Evolutionary conservation across 1,140 invertebrate species (phyloP), one percentile per base, ranked within the genome.

Genomic region (Rhopalosiphum padi): DNA sequence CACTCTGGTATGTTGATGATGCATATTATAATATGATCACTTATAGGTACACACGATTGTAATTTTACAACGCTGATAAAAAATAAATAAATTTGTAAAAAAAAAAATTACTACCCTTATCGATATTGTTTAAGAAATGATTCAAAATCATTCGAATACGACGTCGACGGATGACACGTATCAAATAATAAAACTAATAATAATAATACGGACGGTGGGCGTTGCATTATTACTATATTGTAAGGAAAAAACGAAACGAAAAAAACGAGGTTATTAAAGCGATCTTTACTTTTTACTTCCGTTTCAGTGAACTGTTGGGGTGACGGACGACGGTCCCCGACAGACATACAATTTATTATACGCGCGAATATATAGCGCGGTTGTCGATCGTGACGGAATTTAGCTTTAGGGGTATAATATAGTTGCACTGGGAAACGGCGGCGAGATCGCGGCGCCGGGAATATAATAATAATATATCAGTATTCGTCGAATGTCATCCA

Each of bases 401-500:
- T n/a, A 77, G 30, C n/a, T 4, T 77, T 77, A n/a, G n/a, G 18
- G 25, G 25, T 60, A 30, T 51, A 60, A 30, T 51, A 60, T 30
- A 60, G 25, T 60, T 60, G 6, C 22, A 11, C 55, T 11, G n/a
- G 60, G 60, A 77, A 77, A 77, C 60, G 35, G 37, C 22, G 22
- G 15, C 37, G 37, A 22, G 83, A 85, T 11, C 23, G 37, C 23
- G 86, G 25, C 25, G 30, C 15, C 30, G 30, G 23, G 87, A 11
- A 55, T 35, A 60, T 22, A 25, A 25, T 88, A 51, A 35, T 41
- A 77, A 91, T 51, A 88, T 88, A 91, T 91, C 90, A 91, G 90
- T 91, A 82, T 91, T 83, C 90, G 55, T 82, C 68, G 60, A 83
- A 83, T 51, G 90, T 83, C 90, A 48, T n/a, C 90, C 86, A 18